Base-by-base conservation (phyloP, 1,140 invertebrate genomes). In the Agrypnia vestita region DNA sequence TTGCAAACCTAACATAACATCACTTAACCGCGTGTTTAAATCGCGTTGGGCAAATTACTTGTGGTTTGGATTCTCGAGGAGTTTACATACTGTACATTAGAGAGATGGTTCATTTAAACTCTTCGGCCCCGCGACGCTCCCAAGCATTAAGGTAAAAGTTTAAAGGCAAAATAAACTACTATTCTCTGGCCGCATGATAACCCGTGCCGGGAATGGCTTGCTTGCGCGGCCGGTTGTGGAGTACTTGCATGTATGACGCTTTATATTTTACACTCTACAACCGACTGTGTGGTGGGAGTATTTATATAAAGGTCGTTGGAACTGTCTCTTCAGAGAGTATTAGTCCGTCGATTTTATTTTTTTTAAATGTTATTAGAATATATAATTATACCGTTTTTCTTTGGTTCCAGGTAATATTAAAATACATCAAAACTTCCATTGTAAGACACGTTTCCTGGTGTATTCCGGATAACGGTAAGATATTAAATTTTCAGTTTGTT, bases 31-130 rank as follows among this genome's bases (percentile, higher is more conserved):
- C 62, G 62, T 67, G 62, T 44, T 67, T 44, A 46, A 51, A 15
- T 71, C 67, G 67, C 49, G 67, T 49, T 51, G 44, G 46, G 67
- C 46, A 71, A 71, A 51, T 51, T 49, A 71, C 47, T 51, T 15
- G 62, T 44, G 62, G 67, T 51, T 25, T 10, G 19, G 46, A 71
- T 71, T 49, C 13, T 46, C 67, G 67, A 25, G 46, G 35, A 67
- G 35, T 35, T 13, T 19, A 4, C 25, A 62, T 35, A 35, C 61
- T 59, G 53, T 17, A 8, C 55, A 15, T 0, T 15, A 59, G 55
- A 59, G 55, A 59, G 55, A 17, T 59, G 17, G 55, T 59, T 21
- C 55, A n/a, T 21, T 15, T 21, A 59, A 59, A 59, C 55, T 25
- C 19, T 64, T n/a, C 61, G 61, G 61, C n/a, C 21, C 61, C 61